Percentiles rank a stretch among this genome's conserved stretches.
Evolutionary conservation across 2,888 invertebrate species (phyloP).

Genomic region (Heliconius charithonia): DNA sequence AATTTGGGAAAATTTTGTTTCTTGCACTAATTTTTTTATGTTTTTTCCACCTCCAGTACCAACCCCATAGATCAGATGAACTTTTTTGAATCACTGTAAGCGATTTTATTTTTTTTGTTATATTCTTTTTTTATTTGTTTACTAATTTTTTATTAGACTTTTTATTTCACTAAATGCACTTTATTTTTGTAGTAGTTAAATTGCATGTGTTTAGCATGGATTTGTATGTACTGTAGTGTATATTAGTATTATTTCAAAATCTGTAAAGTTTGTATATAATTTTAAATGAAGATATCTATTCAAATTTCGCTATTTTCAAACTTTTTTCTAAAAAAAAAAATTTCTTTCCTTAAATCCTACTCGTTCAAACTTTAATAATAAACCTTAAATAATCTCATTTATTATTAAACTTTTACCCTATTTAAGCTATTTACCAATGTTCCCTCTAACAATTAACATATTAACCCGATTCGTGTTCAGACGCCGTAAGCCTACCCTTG

Average conservation of each 20-base stretch:
- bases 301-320: too few species aligned
- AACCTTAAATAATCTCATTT: neutral
- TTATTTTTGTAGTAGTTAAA: neutral
- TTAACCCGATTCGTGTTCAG: constrained; percentile 17
- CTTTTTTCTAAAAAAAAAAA: too few species aligned
- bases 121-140: constrained; percentile 47
- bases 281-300: neutral
- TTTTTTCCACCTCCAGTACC: constrained; percentile 74
- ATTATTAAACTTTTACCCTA: neutral
- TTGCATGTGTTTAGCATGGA: constrained; percentile 18
- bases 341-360: too few species aligned
- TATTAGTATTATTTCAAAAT: neutral
- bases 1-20: constrained; percentile 51
- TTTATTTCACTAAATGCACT: neutral
- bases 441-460: constrained; percentile 13
- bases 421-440: neutral
- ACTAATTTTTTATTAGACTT: constrained; percentile 44
- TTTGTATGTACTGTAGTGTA: constrained; percentile 1
- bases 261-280: neutral
- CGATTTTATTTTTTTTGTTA: constrained; percentile 62
- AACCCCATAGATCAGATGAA: constrained; percentile 84
- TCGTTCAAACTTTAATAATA: too few species aligned
- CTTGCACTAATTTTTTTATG: constrained; percentile 70
- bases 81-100: constrained; percentile 84
- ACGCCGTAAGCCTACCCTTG: constrained; percentile 3